A percentile compares a stretch with the other conserved stretches of the same genome.
phyloP scores from a whole-genome alignment of 2,888 invertebrate species.

The Drosophila peninsularis region DNA sequence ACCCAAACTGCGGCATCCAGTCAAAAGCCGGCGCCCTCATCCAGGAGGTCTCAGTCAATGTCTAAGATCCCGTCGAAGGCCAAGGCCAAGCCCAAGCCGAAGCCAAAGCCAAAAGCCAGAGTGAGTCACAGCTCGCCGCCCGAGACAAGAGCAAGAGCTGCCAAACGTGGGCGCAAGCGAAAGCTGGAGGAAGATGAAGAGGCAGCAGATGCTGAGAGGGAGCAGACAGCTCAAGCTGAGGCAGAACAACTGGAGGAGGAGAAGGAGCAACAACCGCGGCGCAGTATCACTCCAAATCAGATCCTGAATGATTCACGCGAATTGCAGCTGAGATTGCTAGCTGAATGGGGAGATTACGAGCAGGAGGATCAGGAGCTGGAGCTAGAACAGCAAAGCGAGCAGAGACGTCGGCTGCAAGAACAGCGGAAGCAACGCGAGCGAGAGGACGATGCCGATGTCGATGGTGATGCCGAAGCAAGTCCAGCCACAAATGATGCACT shows the following conservation, averaged over 20 bases:
- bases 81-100: neutral
- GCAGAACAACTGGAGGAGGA: neutral
- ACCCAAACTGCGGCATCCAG: too few relatives aligned
- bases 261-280: neutral
- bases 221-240: neutral
- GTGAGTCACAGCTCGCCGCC: neutral
- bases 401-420: neutral
- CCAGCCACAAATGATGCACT: slow-evolving; percentile 1
- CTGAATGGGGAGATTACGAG: slow-evolving; percentile 91
- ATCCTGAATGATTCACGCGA: slow-evolving; percentile 80
- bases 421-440: neutral
- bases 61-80: neutral
- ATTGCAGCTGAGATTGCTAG: slow-evolving; percentile 89
- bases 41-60: neutral
- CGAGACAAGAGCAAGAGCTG: too few relatives aligned
- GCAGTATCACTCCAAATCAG: neutral
- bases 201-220: neutral
- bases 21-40: neutral
- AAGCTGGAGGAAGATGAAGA: neutral
- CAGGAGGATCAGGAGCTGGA: slow-evolving; percentile 15
- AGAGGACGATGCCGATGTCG: neutral
- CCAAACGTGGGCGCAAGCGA: neutral
- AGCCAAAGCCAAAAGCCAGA: neutral
- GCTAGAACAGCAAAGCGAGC: neutral
- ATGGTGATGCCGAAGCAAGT: neutral